A percentile compares a stretch with the other conserved stretches of the same genome.
Evolutionary conservation across 1,140 invertebrate species (phyloP).

Genomic region (Paramacrobiotus metropolitanus): DNA sequence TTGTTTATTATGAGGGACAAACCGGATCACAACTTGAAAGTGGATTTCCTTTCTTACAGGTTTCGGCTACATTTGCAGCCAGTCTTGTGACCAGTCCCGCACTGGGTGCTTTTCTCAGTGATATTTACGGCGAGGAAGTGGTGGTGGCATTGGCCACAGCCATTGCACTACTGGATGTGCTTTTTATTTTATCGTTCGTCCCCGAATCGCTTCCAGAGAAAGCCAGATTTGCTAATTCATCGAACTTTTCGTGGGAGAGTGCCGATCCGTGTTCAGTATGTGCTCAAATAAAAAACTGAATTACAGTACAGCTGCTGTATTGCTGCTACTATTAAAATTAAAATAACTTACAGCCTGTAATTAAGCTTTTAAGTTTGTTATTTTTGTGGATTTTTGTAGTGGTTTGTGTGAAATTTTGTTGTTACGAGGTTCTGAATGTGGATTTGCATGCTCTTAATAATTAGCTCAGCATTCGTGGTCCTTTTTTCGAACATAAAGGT

Average conservation of each 20-base stretch:
- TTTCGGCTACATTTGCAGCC: slow-evolving; percentile 93
- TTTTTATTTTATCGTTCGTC: slow-evolving; percentile 92
- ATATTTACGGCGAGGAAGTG: slow-evolving; percentile 64
- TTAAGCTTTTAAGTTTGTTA: too few relatives aligned
- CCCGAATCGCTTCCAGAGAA: slow-evolving; percentile 93
- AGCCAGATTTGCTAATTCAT: slow-evolving; percentile 30
- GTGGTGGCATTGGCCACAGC: slow-evolving; percentile 86
- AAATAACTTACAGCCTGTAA: too few relatives aligned
- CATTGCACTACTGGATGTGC: slow-evolving; percentile 79
- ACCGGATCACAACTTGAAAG: too few relatives aligned
- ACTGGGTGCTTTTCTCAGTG: slow-evolving; percentile 73
- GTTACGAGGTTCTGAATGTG: too few relatives aligned
- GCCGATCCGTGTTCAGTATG: slow-evolving; percentile 83
- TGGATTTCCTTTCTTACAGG: slow-evolving; percentile 22
- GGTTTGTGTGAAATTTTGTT: background rate
- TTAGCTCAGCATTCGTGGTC: too few relatives aligned
- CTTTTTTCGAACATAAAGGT: too few relatives aligned
- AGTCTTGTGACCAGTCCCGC: slow-evolving; percentile 90
- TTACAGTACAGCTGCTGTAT: too few relatives aligned
- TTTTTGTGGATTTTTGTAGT: background rate
- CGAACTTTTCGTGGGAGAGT: slow-evolving; percentile 45
- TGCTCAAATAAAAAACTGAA: too few relatives aligned
- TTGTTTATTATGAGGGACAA: too few relatives aligned
- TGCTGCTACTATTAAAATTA: too few relatives aligned
- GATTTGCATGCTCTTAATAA: too few relatives aligned